Percentiles rank a stretch among this genome's conserved stretches.
Conservation (phyloP, 2,113 vertebrate genomes). For the Notiomystis cincta region DNA sequence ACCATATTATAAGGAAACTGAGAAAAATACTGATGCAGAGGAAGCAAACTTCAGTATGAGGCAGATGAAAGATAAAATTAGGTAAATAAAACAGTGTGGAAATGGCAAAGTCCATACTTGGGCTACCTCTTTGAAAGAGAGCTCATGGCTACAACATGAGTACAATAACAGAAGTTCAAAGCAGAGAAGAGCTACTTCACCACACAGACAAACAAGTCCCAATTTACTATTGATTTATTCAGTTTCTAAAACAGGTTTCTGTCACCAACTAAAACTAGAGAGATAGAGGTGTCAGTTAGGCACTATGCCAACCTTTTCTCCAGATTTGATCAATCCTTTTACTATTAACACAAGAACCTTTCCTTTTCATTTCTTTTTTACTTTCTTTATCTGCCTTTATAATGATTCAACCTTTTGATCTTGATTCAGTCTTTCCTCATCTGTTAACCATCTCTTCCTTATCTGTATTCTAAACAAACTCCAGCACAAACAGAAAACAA, state of each 20-base stretch:
- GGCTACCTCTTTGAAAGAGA: not conserved
- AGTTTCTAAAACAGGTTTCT: not conserved
- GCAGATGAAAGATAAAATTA: not conserved
- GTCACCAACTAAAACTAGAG: not conserved
- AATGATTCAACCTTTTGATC: not conserved
- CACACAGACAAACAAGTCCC: not conserved
- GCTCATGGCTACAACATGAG: not conserved
- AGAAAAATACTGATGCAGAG: not conserved
- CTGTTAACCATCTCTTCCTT: not conserved
- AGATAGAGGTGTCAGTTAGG: not conserved
- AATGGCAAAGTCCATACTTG: not conserved
- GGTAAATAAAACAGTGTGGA: not conserved
- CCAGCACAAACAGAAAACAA: not conserved
- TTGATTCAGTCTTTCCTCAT: not conserved
- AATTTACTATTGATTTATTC: not conserved
- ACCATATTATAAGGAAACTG: not conserved
- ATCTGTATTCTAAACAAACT: not conserved
- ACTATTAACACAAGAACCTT: not conserved
- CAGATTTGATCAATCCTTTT: not conserved
- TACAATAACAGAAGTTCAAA: not conserved
- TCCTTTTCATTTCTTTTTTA: not conserved
- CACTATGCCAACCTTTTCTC: not conserved
- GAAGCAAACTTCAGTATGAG: not conserved
- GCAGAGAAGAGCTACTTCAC: not conserved
- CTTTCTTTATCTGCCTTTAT: not conserved